Percentiles rank a stretch among this genome's conserved stretches.
These are phyloP conservation scores for Syngnathus rostellatus DNA, from an alignment of 2,797 vertebrate species.

Conservation along the genomic window DNA sequence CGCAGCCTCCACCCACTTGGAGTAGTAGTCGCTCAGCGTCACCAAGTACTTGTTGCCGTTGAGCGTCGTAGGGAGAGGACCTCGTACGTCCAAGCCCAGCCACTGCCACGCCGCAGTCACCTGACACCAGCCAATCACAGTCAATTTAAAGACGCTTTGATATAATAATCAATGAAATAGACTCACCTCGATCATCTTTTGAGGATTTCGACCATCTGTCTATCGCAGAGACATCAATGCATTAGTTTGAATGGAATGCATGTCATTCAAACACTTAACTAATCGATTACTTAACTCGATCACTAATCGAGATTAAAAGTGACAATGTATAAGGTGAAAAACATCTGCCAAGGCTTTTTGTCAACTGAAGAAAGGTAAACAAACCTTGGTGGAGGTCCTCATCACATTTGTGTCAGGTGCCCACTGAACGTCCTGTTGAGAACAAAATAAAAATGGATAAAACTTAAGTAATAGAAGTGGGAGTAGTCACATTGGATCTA, in stretches of 20 bases:
- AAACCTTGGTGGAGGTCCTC: conserved; percentile 25
- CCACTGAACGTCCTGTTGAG: conserved; percentile 53
- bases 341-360: not conserved
- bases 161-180: not conserved
- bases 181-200: conserved; percentile 46
- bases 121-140: conserved; percentile 25
- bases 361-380: not conserved
- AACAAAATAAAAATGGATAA: not conserved
- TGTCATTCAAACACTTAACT: not conserved
- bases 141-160: not conserved
- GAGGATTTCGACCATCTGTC: conserved; percentile 28
- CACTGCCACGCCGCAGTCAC: conserved; percentile 65
- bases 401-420: conserved; percentile 42
- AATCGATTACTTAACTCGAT: not conserved
- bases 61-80: conserved; percentile 51
- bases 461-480: not conserved
- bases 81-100: conserved; percentile 64
- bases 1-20: conserved; percentile 65
- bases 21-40: conserved; percentile 55
- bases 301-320: not conserved
- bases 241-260: conserved; percentile 2
- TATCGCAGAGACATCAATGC: conserved; percentile 22
- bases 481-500: too few relatives aligned
- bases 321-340: not conserved
- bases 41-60: conserved; percentile 57